Evolutionary conservation across 2,113 vertebrate species (phyloP), one percentile per base, ranked within the genome.

Genomic region (Heptranchias perlo): DNA sequence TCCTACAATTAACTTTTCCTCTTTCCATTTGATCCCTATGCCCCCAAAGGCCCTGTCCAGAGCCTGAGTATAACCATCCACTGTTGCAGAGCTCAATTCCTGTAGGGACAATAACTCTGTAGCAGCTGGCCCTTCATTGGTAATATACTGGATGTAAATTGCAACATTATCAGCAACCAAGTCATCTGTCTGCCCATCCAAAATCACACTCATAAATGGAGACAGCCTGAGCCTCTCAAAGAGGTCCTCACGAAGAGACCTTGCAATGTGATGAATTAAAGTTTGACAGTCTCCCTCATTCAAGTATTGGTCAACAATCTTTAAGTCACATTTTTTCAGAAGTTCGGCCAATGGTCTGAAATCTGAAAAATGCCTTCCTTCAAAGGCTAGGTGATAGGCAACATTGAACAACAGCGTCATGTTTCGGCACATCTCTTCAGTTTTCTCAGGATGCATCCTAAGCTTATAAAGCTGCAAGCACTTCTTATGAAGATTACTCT

Each of bases 401-500:
- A 99, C 98, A 1, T 99, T 99, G 97, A 99, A 99, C 96, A 99
- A 98, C 95, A 99, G 97, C 58, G 98, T 98, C 99, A 99, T 99
- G 96, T 99, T 99, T 96, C 98, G 98, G 96, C 99, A 99, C 99
- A 99, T 99, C 97, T 99, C 99, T 97, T 99, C 99, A 0, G 99
- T 99, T 98, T 99, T 99, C 97, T 99, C 99, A 0, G 99, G 99
- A 96, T 99, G 99, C 99, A 99, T 99, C 96, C 99, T 98, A 86
- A 99, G 98, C 97, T 99, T 99, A 96, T 99, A 99, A 44, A 99
- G 98, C 98, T 99, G 99, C 97, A 99, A 97, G 97, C 99, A 99
- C 97, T 99, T 99, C 97, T 99, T 99, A 96, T 99, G 99, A 95
- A 99, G 98, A 97, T 99, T 99, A 97, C 99, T 99, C 97, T 99